These are phyloP conservation scores for Holothuria glaberrima DNA, from an alignment of 35 echinoderm and acorn worm genomes.

Conservation along the genomic window DNA sequence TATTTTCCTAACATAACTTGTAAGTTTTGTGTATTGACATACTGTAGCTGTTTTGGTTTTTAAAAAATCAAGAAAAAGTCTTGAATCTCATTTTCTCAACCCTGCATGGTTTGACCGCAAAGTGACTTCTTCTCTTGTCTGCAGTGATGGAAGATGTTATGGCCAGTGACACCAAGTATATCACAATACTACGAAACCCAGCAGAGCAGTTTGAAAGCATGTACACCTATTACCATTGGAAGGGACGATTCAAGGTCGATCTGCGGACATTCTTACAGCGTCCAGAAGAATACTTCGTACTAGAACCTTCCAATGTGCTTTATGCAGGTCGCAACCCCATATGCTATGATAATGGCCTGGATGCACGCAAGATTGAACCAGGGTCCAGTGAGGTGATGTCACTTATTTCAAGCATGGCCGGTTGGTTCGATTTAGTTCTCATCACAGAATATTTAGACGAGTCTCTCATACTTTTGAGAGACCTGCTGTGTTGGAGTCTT, in stretches of 20 bases:
- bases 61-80: too few species aligned
- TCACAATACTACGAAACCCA: conserved; percentile 88
- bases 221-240: conserved; percentile 81
- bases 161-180: conserved; percentile 73
- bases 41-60: too few species aligned
- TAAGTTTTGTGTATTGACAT: too few species aligned
- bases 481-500: conserved; percentile 85
- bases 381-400: conserved; percentile 8
- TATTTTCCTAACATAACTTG: too few species aligned
- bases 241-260: conserved; percentile 36
- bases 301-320: not conserved
- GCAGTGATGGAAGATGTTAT: conserved; percentile 74
- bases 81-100: too few species aligned
- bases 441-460: conserved; percentile 94
- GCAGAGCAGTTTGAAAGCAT: conserved; percentile 90
- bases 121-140: not conserved
- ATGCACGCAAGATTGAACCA: conserved; percentile 57
- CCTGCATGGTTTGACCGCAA: not conserved
- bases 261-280: conserved; percentile 55
- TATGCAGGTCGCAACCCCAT: conserved; percentile 80
- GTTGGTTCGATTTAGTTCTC: conserved; percentile 74
- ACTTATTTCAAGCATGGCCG: conserved; percentile 54
- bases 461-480: conserved; percentile 88
- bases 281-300: conserved; percentile 49
- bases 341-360: conserved; percentile 87